A percentile compares a stretch with the other conserved stretches of the same genome.
Conservation (phyloP, 2,888 invertebrate species). For the Dorcus parallelipipedus region DNA sequence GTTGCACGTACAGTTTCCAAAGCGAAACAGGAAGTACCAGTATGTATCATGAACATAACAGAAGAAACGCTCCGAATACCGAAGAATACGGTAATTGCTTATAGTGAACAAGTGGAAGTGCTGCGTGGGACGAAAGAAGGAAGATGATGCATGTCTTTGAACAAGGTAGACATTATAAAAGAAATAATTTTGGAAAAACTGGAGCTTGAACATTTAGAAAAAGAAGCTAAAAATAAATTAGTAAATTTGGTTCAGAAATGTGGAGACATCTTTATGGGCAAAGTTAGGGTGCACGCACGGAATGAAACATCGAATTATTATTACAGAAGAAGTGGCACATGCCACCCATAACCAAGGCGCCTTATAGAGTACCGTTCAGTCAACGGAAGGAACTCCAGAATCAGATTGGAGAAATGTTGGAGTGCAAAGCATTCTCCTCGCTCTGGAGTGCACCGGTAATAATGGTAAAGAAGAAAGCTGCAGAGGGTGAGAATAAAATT, state of each 20-base stretch:
- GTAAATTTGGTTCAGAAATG: neutral
- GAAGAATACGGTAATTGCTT: no score
- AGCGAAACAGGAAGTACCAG: no score
- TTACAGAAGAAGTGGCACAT: constrained; percentile 15
- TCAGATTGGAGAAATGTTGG: constrained; percentile 24
- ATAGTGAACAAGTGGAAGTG: no score
- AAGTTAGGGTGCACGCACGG: constrained; percentile 7
- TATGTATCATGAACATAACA: no score
- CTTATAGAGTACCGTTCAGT: constrained; percentile 17
- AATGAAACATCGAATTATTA: constrained; percentile 10
- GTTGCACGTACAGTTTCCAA: no score
- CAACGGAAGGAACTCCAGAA: constrained; percentile 12
- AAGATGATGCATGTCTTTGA: no score
- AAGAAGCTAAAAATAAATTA: neutral
- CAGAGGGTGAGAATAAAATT: constrained; percentile 12
- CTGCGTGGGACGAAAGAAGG: no score
- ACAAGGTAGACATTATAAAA: no score
- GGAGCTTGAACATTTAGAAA: no score
- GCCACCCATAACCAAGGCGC: constrained; percentile 15
- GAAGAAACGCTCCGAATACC: no score
- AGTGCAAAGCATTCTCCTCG: constrained; percentile 16
- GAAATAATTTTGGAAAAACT: no score
- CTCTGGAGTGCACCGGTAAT: constrained; percentile 26
- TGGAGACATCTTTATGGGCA: neutral
- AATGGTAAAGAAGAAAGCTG: constrained; percentile 23